Evolutionary conservation across 2,113 vertebrate genomes (phyloP).

Genomic region (Potamarius usumacintae): DNA sequence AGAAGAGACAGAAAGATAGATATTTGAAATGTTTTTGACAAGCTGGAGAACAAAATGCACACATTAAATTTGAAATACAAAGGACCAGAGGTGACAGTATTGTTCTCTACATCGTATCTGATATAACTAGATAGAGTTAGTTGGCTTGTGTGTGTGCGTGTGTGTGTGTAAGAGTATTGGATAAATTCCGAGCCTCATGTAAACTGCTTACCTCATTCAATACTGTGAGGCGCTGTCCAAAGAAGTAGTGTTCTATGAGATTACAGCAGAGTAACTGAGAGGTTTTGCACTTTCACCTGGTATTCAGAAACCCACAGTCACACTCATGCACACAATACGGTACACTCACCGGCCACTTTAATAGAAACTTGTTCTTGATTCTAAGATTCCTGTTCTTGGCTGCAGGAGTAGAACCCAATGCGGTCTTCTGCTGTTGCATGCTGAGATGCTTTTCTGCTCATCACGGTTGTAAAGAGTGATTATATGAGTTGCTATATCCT

Average conservation of each 20-base stretch:
- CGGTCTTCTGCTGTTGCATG: no score
- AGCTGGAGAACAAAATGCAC: neutral
- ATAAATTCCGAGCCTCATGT: neutral
- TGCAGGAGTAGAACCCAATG: no score
- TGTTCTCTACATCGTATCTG: neutral
- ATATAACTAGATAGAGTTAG: neutral
- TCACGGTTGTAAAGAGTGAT: no score
- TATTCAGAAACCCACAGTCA: neutral
- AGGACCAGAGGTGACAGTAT: neutral
- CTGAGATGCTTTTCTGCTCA: no score
- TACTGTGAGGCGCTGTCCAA: neutral
- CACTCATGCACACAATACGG: no score
- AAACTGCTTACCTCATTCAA: neutral
- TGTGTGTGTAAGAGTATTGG: neutral
- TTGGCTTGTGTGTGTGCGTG: neutral
- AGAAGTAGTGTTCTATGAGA: neutral
- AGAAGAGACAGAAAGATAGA: neutral
- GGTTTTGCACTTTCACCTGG: neutral
- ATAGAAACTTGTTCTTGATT: no score
- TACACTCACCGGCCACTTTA: no score
- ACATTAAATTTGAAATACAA: neutral
- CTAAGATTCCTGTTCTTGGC: no score
- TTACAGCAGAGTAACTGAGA: neutral
- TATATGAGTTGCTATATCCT: no score
- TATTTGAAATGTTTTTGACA: neutral